Evolutionary conservation across 2,888 invertebrate genomes (phyloP).

Genomic region (Boloria selene): DNA sequence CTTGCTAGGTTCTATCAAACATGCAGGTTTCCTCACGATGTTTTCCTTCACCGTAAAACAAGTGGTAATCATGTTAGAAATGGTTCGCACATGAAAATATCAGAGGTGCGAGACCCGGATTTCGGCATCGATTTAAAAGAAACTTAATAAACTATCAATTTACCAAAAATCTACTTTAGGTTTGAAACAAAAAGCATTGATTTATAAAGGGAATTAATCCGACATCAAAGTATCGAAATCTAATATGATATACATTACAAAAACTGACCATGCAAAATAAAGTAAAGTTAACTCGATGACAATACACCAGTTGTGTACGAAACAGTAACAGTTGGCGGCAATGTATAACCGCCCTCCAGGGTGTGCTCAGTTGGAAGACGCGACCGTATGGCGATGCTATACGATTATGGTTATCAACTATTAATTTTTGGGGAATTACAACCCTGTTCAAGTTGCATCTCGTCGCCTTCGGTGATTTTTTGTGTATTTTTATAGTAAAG

Average conservation of each 20-base stretch:
- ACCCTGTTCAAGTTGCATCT: slow-evolving; percentile 9
- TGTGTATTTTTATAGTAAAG: too few relatives aligned
- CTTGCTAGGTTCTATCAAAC: too few relatives aligned
- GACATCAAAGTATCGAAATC: not conserved
- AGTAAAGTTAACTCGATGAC: slow-evolving; percentile 38
- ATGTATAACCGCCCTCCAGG: slow-evolving; percentile 55
- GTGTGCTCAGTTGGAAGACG: slow-evolving; percentile 55
- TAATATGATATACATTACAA: slow-evolving; percentile 15
- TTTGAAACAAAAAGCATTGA: too few relatives aligned
- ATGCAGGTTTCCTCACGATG: too few relatives aligned
- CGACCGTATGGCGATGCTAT: slow-evolving; percentile 52
- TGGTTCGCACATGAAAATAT: too few relatives aligned
- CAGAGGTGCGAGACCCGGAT: too few relatives aligned
- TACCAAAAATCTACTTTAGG: too few relatives aligned
- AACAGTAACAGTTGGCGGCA: slow-evolving; percentile 64
- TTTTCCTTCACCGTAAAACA: too few relatives aligned
- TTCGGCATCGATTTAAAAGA: too few relatives aligned
- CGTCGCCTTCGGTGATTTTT: not conserved
- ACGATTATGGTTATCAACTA: slow-evolving; percentile 60
- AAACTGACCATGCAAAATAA: slow-evolving; percentile 24
- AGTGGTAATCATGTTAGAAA: too few relatives aligned
- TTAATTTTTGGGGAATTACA: slow-evolving; percentile 38
- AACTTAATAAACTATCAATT: too few relatives aligned
- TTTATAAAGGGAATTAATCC: too few relatives aligned
- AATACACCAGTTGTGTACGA: slow-evolving; percentile 54